Evolutionary conservation across 2,797 vertebrate species (phyloP).

Genomic region (Cephalopachus bancanus): DNA sequence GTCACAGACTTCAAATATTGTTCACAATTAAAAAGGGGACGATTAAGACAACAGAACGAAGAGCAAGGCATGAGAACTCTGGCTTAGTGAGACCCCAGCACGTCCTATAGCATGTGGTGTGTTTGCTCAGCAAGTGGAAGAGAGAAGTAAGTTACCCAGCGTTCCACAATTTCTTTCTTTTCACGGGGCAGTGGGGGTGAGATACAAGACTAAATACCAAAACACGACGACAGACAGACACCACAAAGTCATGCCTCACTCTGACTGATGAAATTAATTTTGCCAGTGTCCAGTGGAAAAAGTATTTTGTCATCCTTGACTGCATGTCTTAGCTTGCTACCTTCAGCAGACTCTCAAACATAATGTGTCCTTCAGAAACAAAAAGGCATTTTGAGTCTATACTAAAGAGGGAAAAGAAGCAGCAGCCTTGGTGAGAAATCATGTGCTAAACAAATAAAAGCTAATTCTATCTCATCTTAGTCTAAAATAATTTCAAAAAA

Average conservation of each 20-base stretch:
- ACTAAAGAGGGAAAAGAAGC: constrained; percentile 54
- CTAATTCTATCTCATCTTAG: constrained; percentile 68
- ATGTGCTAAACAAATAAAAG: constrained; percentile 77
- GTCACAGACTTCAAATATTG: neutral
- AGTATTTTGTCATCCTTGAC: neutral
- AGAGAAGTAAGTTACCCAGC: neutral
- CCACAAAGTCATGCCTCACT: neutral
- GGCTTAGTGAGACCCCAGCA: neutral
- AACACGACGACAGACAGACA: neutral
- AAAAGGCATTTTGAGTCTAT: constrained; percentile 64
- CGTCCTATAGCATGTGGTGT: neutral
- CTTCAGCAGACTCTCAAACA: constrained; percentile 31
- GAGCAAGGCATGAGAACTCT: neutral
- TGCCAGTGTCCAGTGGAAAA: neutral
- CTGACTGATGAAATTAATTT: neutral
- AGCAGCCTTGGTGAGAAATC: constrained; percentile 69
- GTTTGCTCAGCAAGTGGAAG: neutral
- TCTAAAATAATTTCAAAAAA: constrained; percentile 54
- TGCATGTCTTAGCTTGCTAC: neutral
- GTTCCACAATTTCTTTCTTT: neutral
- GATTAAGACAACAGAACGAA: neutral
- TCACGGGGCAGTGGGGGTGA: accelerated
- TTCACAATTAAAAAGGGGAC: neutral
- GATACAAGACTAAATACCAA: neutral
- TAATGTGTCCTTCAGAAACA: neutral